A percentile compares a stretch with the other conserved stretches of the same genome.
Conservation (phyloP, 2,113 vertebrate genomes). For the Corydoras sp. region DNA sequence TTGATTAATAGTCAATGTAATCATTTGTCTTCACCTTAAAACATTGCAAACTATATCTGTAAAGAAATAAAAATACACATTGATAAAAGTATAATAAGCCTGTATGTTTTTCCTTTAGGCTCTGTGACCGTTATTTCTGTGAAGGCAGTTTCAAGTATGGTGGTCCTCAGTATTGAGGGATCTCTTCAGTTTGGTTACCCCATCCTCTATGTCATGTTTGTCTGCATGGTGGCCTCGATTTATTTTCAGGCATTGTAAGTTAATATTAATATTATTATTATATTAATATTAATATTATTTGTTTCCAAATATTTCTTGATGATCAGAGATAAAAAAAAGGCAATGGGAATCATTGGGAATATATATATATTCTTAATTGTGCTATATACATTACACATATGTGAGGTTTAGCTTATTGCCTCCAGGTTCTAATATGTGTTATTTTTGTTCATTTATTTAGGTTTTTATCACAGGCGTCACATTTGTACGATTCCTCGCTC, state of each 20-base stretch:
- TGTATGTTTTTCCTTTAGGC: conserved; percentile 59
- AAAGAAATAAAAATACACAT: too few species aligned
- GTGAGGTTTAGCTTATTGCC: neutral
- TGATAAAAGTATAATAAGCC: neutral
- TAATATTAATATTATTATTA: too few species aligned
- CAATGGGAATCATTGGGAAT: too few species aligned
- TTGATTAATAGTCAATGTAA: too few species aligned
- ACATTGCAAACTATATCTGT: too few species aligned
- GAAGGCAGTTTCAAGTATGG: conserved; percentile 89
- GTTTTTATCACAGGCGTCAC: conserved; percentile 83
- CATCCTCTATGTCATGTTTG: conserved; percentile 92
- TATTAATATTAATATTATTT: too few species aligned
- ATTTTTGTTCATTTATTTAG: conserved; percentile 54
- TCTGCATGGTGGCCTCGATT: conserved; percentile 86
- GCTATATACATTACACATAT: too few species aligned
- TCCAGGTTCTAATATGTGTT: neutral
- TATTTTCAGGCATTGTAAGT: conserved; percentile 86
- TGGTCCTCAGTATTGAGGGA: conserved; percentile 78
- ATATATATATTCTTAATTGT: too few species aligned
- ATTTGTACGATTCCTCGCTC: conserved; percentile 81
- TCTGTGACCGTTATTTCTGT: conserved; percentile 86
- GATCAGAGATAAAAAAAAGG: too few species aligned
- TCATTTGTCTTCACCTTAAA: too few species aligned
- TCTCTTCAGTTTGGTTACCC: conserved; percentile 81
- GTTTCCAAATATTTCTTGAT: too few species aligned